A percentile compares a stretch with the other conserved stretches of the same genome.
phyloP scores from a whole-genome alignment of 2,888 invertebrate genomes.

The Brachypalpus laphriformis region DNA sequence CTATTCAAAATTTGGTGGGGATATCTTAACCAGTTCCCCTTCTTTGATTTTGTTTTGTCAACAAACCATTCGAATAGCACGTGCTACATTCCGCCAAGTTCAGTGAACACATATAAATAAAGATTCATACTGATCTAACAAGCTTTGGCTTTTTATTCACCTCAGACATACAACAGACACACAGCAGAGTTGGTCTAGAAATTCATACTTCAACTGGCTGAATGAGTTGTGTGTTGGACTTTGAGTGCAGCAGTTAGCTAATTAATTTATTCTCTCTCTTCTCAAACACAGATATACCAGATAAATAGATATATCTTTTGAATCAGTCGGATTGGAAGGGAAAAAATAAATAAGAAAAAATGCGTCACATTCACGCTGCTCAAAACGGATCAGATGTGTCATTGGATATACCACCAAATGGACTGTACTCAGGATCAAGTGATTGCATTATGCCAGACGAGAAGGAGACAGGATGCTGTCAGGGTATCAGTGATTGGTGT shows the following conservation, averaged over 20 bases:
- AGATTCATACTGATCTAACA: conserved; percentile 11
- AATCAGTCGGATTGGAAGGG: conserved; percentile 8
- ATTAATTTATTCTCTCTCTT: conserved; percentile 35
- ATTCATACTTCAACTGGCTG: conserved; percentile 1
- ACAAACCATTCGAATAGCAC: conserved; percentile 58
- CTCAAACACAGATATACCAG: conserved; percentile 26
- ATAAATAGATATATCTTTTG: conserved; percentile 33
- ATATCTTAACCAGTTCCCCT: conserved; percentile 6
- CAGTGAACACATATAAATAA: conserved; percentile 57
- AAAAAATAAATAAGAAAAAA: conserved; percentile 22
- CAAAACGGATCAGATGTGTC: conserved; percentile 78
- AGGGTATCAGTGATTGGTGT: conserved; percentile 77
- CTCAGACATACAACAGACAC: conserved; percentile 12
- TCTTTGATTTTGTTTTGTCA: conserved; percentile 32
- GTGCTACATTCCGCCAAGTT: conserved; percentile 64
- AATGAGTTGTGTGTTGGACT: conserved; percentile 38
- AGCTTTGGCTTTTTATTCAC: conserved; percentile 11
- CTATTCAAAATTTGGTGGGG: not conserved
- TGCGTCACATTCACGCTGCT: conserved; percentile 70
- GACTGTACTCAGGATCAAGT: conserved; percentile 79
- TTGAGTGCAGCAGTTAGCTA: conserved; percentile 53
- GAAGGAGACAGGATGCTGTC: conserved; percentile 77
- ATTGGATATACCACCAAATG: conserved; percentile 81
- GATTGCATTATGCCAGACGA: conserved; percentile 84
- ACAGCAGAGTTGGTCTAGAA: conserved; percentile 6